Evolutionary conservation across 2,797 vertebrate species (phyloP).

Genomic region (Onychomys torridus): DNA sequence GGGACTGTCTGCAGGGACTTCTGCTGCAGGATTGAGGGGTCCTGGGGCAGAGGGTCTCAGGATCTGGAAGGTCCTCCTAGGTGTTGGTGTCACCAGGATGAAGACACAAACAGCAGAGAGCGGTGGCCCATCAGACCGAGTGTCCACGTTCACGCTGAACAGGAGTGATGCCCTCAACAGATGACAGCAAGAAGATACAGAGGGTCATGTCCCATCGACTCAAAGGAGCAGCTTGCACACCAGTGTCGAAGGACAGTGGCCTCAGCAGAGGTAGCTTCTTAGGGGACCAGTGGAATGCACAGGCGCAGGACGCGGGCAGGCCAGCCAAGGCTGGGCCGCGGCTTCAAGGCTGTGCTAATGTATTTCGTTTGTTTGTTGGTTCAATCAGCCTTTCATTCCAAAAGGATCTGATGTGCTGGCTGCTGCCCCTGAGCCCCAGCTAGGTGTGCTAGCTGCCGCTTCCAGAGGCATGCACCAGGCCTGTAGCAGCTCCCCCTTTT

Average conservation of each 20-base stretch:
- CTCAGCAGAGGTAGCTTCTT: background rate
- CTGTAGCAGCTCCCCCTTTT: constrained; percentile 63
- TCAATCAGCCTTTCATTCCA: constrained; percentile 66
- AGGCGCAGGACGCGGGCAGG: background rate
- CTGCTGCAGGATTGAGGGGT: background rate
- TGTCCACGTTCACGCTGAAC: background rate
- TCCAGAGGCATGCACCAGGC: constrained; percentile 9
- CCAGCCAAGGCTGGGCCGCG: background rate
- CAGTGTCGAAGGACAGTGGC: background rate
- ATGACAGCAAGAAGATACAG: background rate
- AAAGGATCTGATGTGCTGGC: constrained; percentile 45
- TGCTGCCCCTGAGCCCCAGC: background rate
- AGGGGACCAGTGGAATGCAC: too few relatives aligned
- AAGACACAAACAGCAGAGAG: background rate
- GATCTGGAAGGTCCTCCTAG: background rate
- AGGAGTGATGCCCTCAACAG: background rate
- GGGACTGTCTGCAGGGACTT: background rate
- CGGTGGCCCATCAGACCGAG: background rate
- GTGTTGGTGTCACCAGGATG: background rate
- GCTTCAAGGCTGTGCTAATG: constrained; percentile 6
- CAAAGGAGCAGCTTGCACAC: background rate
- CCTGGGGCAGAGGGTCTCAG: background rate
- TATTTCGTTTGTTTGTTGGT: constrained; percentile 51
- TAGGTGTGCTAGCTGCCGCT: background rate
- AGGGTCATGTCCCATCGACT: background rate